A percentile compares a stretch with the other conserved stretches of the same genome.
These are phyloP conservation scores for Aegithalos caudatus DNA, from an alignment of 2,113 vertebrate species.

Conservation along the genomic window DNA sequence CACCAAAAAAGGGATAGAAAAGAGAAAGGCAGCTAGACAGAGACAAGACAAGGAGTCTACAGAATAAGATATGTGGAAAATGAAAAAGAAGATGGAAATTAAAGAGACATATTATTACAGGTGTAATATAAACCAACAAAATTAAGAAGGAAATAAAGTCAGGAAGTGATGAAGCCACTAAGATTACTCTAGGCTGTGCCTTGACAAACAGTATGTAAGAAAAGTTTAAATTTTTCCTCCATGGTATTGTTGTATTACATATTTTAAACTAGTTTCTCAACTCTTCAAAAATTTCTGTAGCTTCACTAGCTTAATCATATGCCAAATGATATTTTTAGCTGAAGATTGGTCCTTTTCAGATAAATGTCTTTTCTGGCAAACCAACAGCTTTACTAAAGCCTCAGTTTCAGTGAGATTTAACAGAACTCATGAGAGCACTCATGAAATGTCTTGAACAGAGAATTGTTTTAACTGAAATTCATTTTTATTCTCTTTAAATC, in stretches of 20 bases:
- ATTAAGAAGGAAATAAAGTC: background rate
- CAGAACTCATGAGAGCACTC: background rate
- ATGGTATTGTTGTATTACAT: background rate
- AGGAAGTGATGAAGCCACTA: background rate
- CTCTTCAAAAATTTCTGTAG: background rate
- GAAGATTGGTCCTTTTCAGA: background rate
- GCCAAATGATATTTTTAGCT: background rate
- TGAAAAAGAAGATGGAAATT: background rate
- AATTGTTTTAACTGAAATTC: background rate
- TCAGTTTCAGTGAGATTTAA: background rate
- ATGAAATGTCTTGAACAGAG: background rate
- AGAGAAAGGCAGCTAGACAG: background rate
- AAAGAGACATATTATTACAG: background rate
- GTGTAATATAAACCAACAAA: background rate
- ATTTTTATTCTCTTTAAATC: background rate
- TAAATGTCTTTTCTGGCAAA: background rate
- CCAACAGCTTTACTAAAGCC: background rate
- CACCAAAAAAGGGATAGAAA: background rate
- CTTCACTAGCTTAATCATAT: background rate
- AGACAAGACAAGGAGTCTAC: background rate
- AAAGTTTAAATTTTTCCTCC: background rate
- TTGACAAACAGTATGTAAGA: background rate
- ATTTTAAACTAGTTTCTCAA: background rate
- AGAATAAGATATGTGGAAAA: background rate
- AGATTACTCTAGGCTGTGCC: background rate